Evolutionary conservation across 2,113 vertebrate genomes (phyloP).

Genomic region (Ivindomyrus marchei): DNA sequence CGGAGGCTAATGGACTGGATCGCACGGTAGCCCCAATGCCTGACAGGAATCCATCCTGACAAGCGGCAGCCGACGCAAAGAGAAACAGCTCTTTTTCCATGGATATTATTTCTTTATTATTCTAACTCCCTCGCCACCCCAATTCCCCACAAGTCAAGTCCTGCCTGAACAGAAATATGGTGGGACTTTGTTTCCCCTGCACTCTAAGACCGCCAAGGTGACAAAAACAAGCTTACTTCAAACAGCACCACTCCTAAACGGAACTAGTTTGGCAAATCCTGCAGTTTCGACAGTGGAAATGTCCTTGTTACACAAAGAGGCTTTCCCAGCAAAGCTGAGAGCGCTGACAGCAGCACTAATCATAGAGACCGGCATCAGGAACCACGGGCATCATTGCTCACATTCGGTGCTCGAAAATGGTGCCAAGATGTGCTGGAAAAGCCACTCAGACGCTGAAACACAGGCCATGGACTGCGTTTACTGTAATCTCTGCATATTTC

Average conservation of each 20-base stretch:
- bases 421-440: not conserved
- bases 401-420: not conserved
- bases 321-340: not conserved
- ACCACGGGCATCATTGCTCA: not conserved
- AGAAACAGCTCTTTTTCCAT: constrained; percentile 22
- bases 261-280: not conserved
- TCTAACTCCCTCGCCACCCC: not conserved
- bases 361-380: not conserved
- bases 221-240: not conserved
- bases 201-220: not conserved
- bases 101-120: not conserved
- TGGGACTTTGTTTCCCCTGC: not conserved
- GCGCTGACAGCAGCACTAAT: not conserved
- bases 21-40: constrained; percentile 48
- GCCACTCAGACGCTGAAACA: not conserved
- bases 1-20: constrained; percentile 49
- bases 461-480: not conserved
- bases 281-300: not conserved
- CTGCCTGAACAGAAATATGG: not conserved
- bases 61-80: constrained; percentile 56
- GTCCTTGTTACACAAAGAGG: not conserved
- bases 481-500: not conserved
- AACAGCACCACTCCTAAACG: not conserved
- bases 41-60: constrained; percentile 54
- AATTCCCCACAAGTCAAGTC: not conserved